Evolutionary conservation across 2,888 invertebrate genomes (phyloP), one percentile per base, ranked within the genome.

Genomic region (Amblyteles armatorius): DNA sequence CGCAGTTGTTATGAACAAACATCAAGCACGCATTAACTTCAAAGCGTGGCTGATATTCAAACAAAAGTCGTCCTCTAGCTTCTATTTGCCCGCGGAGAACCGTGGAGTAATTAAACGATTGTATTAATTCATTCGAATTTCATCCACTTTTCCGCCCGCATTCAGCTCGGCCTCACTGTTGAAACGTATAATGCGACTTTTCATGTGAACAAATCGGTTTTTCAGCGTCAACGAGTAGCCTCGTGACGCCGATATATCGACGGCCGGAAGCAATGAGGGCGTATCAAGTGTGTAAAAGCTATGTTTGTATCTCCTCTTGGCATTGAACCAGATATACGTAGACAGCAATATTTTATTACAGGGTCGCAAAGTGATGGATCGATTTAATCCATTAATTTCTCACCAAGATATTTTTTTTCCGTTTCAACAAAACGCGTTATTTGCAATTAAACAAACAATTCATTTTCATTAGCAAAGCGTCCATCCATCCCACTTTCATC

Each of bases 391-490:
- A 48, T 48, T 48, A 48, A 48, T 16, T 16, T 48, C 16, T 16
- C 16, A 48, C 16, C 50, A 13, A 40, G 16, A 72, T 65, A 13
- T 13, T 63, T 63, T 60, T 26, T 26, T 50, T 72, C 67, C 16
- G 60, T 36, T 52, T 13, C 50, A 36, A 33, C 33, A 52, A 52
- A 67, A 26, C 33, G 65, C 26, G 22, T 44, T 6, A 9, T 52
- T 44, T 55, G 29, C 7, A 48, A 26, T 33, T 0, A 71, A 68
- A 44, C 68, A 22, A 67, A 60, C 55, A 80, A 73, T 80, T 55
- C 60, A 67, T 74, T 74, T 55, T 74, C 57, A 68, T 57, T 67
- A 67, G n/a, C 9, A 52, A 33, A 26, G 26, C 50, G 9, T 4
- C 3, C 55, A 16, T 16, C 44, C 44, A 57, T 67, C 57, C 44